Base-by-base conservation (phyloP, 2,113 vertebrate species). In the Orycteropus afer region DNA sequence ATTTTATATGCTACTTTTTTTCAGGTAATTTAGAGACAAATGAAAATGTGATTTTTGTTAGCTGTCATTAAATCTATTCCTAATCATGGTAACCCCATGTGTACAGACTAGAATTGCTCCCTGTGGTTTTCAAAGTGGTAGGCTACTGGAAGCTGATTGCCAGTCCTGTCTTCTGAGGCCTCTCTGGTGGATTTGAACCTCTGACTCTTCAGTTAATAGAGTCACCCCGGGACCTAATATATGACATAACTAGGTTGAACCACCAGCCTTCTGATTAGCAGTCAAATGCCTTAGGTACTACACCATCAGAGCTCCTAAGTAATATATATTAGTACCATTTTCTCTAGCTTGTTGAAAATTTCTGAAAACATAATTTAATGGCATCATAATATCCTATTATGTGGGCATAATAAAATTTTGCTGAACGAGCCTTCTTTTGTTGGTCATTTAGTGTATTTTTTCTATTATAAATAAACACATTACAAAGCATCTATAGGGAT, bases 401-500 rank as follows among this genome's bases (percentile, higher is more conserved):
- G 25, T 57, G 34, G 45, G 47, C 29, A 63, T 95, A 27, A 82
- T 74, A 93, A 81, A 89, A 80, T 37, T 74, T n/a, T 69, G 20
- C 42, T 79, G 20, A 53, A 32, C 17, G 18, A 9, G 55, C 88
- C 29, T 76, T 32, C 18, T 73, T 12, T 63, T 89, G 17, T 88
- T 61, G 55, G 27, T 69, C 42, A 92, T 83, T 90, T 74, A 34
- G 5, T 83, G 59, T 79, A 13, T 89, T 91, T 80, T 81, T 14
- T 49, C 32, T 94, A 20, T 78, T 73, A 29, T 65, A 83, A 82
- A 90, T 87, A 92, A 69, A 86, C n/a, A 74, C 17, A 82, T 23
- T 55, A 27, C 32, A 51, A 91, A 82, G 17, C 40, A 59, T 84
- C 89, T 63, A 6, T 42, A 74, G 25, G 53, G 45, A 94, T 86